Percentiles rank a stretch among this genome's conserved stretches.
These are phyloP conservation scores for Picus viridis DNA, from an alignment of 2,797 vertebrate genomes.

Conservation along the genomic window DNA sequence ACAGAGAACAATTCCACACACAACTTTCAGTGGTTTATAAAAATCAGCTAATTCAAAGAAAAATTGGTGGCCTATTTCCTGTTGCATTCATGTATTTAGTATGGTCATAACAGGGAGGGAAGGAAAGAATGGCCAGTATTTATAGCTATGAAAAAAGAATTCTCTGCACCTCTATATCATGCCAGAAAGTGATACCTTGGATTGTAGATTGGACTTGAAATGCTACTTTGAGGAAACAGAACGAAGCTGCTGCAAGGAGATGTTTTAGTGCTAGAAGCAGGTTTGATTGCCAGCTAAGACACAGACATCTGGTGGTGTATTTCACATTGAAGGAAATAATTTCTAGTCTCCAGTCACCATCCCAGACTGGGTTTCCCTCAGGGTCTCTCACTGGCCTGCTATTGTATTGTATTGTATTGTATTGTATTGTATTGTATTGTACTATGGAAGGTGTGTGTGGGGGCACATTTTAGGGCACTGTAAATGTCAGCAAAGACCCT, in stretches of 20 bases:
- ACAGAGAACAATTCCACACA: background rate
- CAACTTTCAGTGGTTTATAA: background rate
- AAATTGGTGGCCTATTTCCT: background rate
- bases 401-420: too few relatives aligned
- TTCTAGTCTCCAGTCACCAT: background rate
- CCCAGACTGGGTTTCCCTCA: background rate
- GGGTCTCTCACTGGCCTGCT: background rate
- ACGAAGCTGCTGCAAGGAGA: background rate
- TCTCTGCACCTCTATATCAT: background rate
- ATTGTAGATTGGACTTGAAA: background rate
- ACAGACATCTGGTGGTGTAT: background rate
- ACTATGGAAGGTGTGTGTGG: background rate
- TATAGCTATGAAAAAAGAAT: background rate
- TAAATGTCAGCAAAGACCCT: background rate
- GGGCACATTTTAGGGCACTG: background rate
- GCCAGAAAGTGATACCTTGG: background rate
- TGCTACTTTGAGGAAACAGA: background rate
- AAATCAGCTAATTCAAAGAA: background rate
- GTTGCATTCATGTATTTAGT: background rate
- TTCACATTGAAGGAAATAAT: background rate
- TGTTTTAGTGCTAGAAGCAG: background rate
- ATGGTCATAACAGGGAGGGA: background rate
- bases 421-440: too few relatives aligned
- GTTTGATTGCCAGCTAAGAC: background rate
- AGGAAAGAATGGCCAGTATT: background rate